Base-by-base conservation (phyloP, 2,113 vertebrate genomes). In the Hypomesus transpacificus region DNA sequence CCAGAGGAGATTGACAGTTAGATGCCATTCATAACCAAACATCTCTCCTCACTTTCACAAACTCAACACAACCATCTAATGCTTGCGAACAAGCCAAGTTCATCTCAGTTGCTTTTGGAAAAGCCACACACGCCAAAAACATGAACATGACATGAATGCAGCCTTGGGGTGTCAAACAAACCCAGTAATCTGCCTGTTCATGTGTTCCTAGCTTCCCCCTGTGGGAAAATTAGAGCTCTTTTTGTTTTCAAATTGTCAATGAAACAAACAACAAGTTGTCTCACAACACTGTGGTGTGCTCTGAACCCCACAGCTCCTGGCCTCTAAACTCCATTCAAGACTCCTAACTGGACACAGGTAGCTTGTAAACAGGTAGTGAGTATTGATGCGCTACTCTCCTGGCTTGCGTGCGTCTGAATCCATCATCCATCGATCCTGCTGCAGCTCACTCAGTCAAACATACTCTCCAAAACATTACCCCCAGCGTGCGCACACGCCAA, bases 11-110 rank as follows among this genome's bases (percentile, higher is more conserved):
- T 77, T 46, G 39, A 9, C 39, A 7, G 39, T 46, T 58, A 73
- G 56, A 73, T 65, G 34, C 67, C 62, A 71, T 75, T 60, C 57
- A 76, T 76, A 80, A 62, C 58, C 58, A 74, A 75, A 68, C 60
- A 72, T 22, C 57, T 73, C 54, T n/a, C 17, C 26, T 21, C 22
- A 26, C 26, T 9, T 26, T 26, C 22, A 61, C 22, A 24, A 60
- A 6, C 31, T 34, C 58, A 60, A 60, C 17, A 31, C 14, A 39
- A 31, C 28, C 24, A 11, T 11, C 28, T 63, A 31, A 31, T 34
- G 24, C 31, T 31, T 63, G 22, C 22, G 22, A 26, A n/a, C 14
- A 31, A 26, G 31, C 7, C 17, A 7, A 39, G 28, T n/a, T 28
- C 18, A 1, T 28, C 63, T 46, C 9, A 13, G 22, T 21, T 65